phyloP scores from a whole-genome alignment of 1,140 invertebrate species.

The Psilanteris sp. region DNA sequence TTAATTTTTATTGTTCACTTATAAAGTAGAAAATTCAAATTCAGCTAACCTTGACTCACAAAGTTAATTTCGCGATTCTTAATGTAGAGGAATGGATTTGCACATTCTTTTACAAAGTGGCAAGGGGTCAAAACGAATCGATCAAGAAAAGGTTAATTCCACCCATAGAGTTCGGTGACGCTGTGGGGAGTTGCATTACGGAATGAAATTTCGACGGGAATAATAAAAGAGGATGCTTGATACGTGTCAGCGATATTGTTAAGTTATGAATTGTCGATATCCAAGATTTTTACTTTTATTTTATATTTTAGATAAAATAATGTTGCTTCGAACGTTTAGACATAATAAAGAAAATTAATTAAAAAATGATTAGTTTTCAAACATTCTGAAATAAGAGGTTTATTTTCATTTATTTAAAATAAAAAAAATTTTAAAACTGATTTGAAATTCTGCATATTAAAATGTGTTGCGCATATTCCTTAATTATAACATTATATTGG shows the following conservation, averaged over 20 bases:
- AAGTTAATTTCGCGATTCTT: too few species aligned
- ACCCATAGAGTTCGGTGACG: conserved; percentile 13
- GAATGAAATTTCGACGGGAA: conserved; percentile 20
- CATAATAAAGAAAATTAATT: too few species aligned
- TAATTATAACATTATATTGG: too few species aligned
- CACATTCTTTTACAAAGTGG: conserved; percentile 22
- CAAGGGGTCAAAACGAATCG: conserved; percentile 44
- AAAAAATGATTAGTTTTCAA: too few species aligned
- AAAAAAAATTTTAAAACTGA: too few species aligned
- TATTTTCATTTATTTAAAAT: too few species aligned
- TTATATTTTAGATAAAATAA: not conserved
- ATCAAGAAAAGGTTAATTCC: conserved; percentile 27
- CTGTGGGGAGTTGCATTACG: conserved; percentile 26
- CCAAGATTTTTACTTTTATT: conserved; percentile 8
- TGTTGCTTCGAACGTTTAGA: not conserved
- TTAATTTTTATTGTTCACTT: too few species aligned
- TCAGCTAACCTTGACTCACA: too few species aligned
- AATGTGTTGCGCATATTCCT: too few species aligned
- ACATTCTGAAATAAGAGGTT: too few species aligned
- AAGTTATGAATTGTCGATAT: conserved; percentile 18
- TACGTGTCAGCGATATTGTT: conserved; percentile 17
- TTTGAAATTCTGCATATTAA: too few species aligned
- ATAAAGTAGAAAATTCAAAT: too few species aligned
- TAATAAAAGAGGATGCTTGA: conserved; percentile 36
- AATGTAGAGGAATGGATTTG: conserved; percentile 19